These are phyloP conservation scores for Idris sp. DNA, from an alignment of 1,140 invertebrate species.

Conservation along the genomic window DNA sequence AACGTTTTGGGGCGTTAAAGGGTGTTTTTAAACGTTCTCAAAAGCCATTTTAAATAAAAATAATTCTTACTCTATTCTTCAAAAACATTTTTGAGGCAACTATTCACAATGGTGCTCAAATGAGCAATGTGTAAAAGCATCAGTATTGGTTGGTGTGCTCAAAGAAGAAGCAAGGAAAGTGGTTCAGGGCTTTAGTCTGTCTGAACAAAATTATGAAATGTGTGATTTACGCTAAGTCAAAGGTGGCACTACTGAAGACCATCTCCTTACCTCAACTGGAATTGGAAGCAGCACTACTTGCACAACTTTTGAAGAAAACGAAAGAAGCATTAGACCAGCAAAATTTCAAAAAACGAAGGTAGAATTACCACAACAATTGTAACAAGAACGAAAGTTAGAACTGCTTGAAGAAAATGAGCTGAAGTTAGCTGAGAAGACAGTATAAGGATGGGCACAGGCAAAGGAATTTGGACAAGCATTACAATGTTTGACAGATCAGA, in stretches of 20 bases:
- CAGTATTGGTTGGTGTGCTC: slow-evolving; percentile 63
- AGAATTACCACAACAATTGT: neutral
- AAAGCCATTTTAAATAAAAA: too few species aligned
- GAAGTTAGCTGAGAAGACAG: too few species aligned
- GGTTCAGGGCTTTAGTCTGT: slow-evolving; percentile 62
- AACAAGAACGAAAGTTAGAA: neutral
- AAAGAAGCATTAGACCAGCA: neutral
- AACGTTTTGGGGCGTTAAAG: too few species aligned
- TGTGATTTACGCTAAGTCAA: slow-evolving; percentile 7
- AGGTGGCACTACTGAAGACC: slow-evolving; percentile 1
- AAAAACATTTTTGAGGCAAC: slow-evolving; percentile 25
- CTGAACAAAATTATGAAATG: slow-evolving; percentile 60
- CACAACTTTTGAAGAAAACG: slow-evolving; percentile 1
- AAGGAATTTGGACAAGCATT: neutral
- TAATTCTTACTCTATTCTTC: too few species aligned
- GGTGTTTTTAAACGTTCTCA: too few species aligned
- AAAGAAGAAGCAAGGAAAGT: slow-evolving; percentile 56
- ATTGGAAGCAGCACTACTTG: neutral
- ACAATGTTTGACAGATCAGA: too few species aligned
- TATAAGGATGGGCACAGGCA: neutral
- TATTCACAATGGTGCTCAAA: slow-evolving; percentile 7
- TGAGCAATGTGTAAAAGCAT: slow-evolving; percentile 14
- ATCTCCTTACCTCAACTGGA: slow-evolving; percentile 1
- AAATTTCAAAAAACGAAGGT: neutral
- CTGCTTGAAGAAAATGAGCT: too few species aligned